Evolutionary conservation across 2,113 vertebrate species (phyloP).

Genomic region (Hemichromis elongatus): DNA sequence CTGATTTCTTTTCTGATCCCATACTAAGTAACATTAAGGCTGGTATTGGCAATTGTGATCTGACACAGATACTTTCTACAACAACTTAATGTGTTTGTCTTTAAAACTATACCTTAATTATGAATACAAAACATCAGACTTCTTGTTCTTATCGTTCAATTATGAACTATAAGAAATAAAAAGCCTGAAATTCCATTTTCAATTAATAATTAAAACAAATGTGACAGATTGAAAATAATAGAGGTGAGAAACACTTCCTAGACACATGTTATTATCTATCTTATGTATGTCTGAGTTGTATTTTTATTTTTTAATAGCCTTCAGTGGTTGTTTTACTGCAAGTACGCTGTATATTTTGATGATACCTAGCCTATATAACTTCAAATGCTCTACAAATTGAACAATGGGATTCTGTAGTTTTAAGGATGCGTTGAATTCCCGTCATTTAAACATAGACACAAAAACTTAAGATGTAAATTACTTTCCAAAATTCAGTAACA

Average conservation of each 20-base stretch:
- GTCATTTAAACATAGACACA: neutral
- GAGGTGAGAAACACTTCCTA: neutral
- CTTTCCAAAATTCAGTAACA: neutral
- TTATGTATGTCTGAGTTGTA: neutral
- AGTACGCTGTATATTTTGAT: neutral
- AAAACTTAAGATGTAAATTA: neutral
- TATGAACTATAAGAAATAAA: neutral
- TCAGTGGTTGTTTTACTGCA: neutral
- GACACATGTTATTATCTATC: neutral
- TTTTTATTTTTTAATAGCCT: neutral
- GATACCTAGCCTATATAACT: neutral
- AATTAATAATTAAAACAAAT: neutral
- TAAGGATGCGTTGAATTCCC: neutral
- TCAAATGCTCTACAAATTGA: neutral
- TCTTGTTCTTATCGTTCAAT: neutral
- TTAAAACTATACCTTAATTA: neutral
- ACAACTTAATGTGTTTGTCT: neutral
- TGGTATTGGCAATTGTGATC: neutral
- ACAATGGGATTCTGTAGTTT: neutral
- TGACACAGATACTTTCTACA: neutral
- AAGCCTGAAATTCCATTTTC: neutral
- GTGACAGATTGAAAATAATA: neutral
- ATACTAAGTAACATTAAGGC: neutral
- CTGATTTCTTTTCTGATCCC: neutral
- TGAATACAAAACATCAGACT: neutral